Evolutionary conservation across 1,140 invertebrate genomes (phyloP), one percentile per base, ranked within the genome.

Genomic region (Diorhabda sublineata): DNA sequence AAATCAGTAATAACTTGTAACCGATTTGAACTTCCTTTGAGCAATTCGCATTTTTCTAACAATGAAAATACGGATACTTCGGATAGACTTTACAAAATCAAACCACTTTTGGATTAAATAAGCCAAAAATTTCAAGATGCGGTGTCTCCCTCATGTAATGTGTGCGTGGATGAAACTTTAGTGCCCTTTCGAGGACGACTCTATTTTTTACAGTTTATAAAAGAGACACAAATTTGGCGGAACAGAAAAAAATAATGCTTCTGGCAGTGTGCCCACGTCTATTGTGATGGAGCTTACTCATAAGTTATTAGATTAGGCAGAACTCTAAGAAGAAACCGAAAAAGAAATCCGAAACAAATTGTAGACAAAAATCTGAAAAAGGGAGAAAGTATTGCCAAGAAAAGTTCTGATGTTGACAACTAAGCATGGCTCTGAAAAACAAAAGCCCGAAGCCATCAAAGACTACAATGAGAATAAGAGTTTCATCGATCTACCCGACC

Each of bases 131-230:
- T 76, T 68, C 61, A 78, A 72, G 68, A 76, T 66, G 62, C 77
- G 26, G 73, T 80, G 42, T 75, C 66, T 4, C 77, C 80, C n/a
- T 70, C 70, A 5, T 71, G 78, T 72, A 71, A 73, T 58, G 60
- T 83, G 43, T 75, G 77, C 56, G 78, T 82, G 45, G 80, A 83
- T 70, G 81, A 83, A 76, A 76, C 75, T 2, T 76, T 82, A 72
- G 73, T 83, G 26, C 79, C 80, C 2, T 83, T 80, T 75, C 71
- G 76, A 65, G 80, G 80, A n/a, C 70, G 79, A 58, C 73, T 83
- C 6, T 11, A 11, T 11, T 11, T 11, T 11, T 11, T 11, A 11
- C 11, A 11, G 11, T 11, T 11, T 11, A 11, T 11, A 11, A 0
- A 11, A 11, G 11, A 11, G 11, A 11, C 11, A 11, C 11, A 11